Percentiles rank a stretch among this genome's conserved stretches.
These are phyloP conservation scores for Clistopyga incitator DNA, from an alignment of 2,888 invertebrate species.

Conservation along the genomic window DNA sequence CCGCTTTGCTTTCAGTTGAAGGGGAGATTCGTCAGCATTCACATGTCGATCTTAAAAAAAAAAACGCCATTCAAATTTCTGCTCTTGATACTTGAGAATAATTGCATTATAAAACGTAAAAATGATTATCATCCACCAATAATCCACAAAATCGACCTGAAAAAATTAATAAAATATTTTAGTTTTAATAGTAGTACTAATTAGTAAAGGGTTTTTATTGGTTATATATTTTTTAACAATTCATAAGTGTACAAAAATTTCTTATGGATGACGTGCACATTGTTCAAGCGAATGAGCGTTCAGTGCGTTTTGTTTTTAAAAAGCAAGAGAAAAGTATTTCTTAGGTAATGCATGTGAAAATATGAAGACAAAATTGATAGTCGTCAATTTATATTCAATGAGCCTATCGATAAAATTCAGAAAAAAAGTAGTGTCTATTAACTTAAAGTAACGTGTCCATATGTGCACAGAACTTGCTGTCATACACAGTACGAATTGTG, in stretches of 20 bases:
- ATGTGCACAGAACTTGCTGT: neutral
- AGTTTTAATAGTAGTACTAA: neutral
- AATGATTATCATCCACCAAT: neutral
- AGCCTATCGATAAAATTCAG: neutral
- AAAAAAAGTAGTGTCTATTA: neutral
- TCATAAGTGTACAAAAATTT: no score
- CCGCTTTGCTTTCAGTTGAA: neutral
- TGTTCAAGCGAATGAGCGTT: no score
- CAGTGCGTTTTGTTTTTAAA: no score
- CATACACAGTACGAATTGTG: neutral
- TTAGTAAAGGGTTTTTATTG: no score
- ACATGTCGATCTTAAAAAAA: neutral
- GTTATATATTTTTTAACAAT: no score
- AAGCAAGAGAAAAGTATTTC: neutral
- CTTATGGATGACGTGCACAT: no score
- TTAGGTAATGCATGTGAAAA: neutral
- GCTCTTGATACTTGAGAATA: neutral
- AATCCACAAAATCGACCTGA: neutral
- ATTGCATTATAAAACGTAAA: neutral
- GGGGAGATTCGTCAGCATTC: conserved; percentile 2
- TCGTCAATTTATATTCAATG: neutral
- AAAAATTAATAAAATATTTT: neutral
- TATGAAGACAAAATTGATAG: neutral
- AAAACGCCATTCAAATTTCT: neutral
- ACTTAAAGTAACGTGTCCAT: neutral